Percentiles rank a stretch among this genome's conserved stretches.
Conservation (phyloP, 2,113 vertebrate genomes). For the Turdus rufiventris region DNA sequence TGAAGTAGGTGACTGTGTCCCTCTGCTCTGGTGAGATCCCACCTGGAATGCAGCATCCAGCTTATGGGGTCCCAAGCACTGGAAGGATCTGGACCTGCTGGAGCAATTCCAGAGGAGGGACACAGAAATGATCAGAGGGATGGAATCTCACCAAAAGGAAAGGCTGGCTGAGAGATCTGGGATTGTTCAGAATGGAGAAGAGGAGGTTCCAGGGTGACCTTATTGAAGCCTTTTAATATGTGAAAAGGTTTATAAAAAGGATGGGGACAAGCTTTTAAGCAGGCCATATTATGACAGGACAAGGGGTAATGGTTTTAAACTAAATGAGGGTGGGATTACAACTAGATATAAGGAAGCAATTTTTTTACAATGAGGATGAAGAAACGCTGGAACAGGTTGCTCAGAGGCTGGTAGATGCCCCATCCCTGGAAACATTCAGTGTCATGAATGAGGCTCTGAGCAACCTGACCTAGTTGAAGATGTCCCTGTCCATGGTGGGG, state of each 20-base stretch:
- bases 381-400: background rate
- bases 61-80: too few species aligned
- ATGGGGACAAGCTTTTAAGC: background rate
- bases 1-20: background rate
- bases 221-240: accelerated
- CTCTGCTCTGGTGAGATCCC: background rate
- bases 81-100: accelerated
- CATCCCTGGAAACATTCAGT: background rate
- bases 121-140: background rate
- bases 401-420: background rate
- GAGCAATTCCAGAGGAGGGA: background rate
- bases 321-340: background rate
- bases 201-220: background rate
- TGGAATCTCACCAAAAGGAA: background rate
- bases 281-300: background rate
- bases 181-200: background rate
- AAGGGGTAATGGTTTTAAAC: background rate
- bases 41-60: background rate
- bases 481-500: background rate
- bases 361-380: background rate
- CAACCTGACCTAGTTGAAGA: background rate
- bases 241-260: background rate
- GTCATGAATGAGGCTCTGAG: background rate
- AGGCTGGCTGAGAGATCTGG: background rate
- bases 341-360: background rate